Conservation (phyloP, 2,888 invertebrate genomes). For the Folsomia candida region DNA sequence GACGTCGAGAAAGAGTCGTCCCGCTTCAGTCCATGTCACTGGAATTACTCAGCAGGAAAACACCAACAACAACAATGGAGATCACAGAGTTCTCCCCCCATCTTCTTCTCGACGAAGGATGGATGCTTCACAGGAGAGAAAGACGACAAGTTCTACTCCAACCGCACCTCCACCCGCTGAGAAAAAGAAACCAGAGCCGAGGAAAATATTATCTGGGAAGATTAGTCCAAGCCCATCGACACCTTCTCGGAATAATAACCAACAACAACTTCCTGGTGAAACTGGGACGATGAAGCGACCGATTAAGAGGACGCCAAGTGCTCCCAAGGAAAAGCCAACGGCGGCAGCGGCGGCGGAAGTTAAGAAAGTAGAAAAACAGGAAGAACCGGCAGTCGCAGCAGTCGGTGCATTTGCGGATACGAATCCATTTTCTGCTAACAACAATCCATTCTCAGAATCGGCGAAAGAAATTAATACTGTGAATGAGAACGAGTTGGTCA, state of each 20-base stretch:
- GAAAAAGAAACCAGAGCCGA: not conserved
- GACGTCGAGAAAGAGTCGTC: conserved; percentile 45
- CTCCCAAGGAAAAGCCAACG: not conserved
- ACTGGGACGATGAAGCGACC: conserved; percentile 39
- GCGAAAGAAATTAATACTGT: conserved; percentile 1
- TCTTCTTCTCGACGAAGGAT: not conserved
- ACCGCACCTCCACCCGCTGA: not conserved
- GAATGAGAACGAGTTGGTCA: conserved; percentile 1
- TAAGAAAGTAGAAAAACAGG: not conserved
- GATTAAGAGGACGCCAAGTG: conserved; percentile 30
- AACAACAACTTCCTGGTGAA: conserved; percentile 20
- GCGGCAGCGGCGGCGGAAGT: not conserved
- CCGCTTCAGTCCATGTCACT: conserved; percentile 49
- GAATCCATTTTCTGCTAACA: conserved; percentile 5
- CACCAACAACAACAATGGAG: not conserved
- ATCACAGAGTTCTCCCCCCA: not conserved
- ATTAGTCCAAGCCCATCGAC: conserved; percentile 22
- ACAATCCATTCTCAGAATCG: not conserved
- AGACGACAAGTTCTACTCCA: conserved; percentile 1
- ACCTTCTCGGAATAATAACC: not conserved
- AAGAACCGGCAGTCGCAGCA: not conserved
- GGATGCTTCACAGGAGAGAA: conserved; percentile 16
- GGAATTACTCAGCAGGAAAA: conserved; percentile 26
- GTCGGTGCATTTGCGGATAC: conserved; percentile 3
- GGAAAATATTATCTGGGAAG: conserved; percentile 24